Evolutionary conservation across 2,888 invertebrate genomes (phyloP), one percentile per base, ranked within the genome.

Genomic region (Rhagophthalmus giganteus): DNA sequence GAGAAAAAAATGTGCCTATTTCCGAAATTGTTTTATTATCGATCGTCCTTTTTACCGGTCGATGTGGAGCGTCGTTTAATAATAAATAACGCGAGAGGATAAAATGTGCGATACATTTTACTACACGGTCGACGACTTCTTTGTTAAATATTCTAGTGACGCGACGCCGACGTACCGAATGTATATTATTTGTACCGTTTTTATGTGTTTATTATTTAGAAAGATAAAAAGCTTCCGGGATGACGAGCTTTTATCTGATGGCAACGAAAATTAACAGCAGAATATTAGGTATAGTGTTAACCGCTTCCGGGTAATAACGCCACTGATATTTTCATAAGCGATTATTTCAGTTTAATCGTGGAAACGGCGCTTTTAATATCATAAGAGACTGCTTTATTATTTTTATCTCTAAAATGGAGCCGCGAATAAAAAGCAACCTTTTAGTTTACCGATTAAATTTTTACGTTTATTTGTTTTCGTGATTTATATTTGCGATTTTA

Each of bases 331-430:
- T 71, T 69, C 72, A 68, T 69, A 70, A 68, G 67, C 71, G 72
- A 71, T 72, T 71, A 71, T 71, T 70, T 63, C 63, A 58, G 67
- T 58, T 66, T 71, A 72, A 70, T 71, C 69, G 68, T 61, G 62
- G 64, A 60, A 69, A 69, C 61, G 66, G 63, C 59, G 67, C 66
- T 68, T 70, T 70, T 71, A 71, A 70, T 70, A 71, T 65, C 68
- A 61, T 69, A 68, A 66, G 67, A 67, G 68, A 67, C 67, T 66
- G 69, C 67, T 71, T 70, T 71, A 71, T 71, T 70, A 70, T 71
- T 70, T 71, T 72, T 70, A 71, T 70, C 70, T 65, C 58, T 41
- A 58, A 57, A 61, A 61, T 63, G 58, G 60, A 58, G 57, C 55
- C 45, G 55, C 55, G 60, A 62, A 65, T 66, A 68, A 66, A 69